Percentiles rank a stretch among this genome's conserved stretches.
phyloP scores from a whole-genome alignment of 2,113 vertebrate species.

The Rhagologus leucostigma region DNA sequence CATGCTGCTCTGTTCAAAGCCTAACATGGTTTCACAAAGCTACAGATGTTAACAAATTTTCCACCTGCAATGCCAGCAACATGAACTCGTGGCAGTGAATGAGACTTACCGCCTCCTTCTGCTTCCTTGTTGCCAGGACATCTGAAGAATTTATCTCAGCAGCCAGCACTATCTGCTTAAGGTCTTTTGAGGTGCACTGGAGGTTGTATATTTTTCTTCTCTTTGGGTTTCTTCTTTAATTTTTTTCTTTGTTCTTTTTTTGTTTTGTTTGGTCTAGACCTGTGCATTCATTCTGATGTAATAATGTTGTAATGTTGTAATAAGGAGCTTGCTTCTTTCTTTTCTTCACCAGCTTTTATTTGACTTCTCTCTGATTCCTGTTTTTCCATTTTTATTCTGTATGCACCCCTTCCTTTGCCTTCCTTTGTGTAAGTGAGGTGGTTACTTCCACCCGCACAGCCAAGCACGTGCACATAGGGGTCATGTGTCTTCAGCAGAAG shows the following conservation, averaged over 20 bases:
- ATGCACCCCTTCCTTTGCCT: background rate
- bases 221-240: background rate
- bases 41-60: background rate
- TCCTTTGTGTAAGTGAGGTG: fast-evolving
- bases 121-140: background rate
- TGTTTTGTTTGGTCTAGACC: background rate
- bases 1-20: background rate
- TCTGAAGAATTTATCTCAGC: background rate
- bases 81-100: background rate
- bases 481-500: background rate
- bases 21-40: background rate
- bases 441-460: background rate
- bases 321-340: background rate
- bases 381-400: background rate
- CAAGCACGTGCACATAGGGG: background rate
- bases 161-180: background rate
- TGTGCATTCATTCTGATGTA: background rate
- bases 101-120: background rate
- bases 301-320: no score
- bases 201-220: background rate
- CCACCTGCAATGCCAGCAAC: background rate
- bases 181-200: background rate
- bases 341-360: background rate
- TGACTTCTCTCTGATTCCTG: background rate
- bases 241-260: background rate